Percentiles rank a stretch among this genome's conserved stretches.
These are phyloP conservation scores for Australoheros scitulus DNA, from an alignment of 2,113 vertebrate species.

Conservation along the genomic window DNA sequence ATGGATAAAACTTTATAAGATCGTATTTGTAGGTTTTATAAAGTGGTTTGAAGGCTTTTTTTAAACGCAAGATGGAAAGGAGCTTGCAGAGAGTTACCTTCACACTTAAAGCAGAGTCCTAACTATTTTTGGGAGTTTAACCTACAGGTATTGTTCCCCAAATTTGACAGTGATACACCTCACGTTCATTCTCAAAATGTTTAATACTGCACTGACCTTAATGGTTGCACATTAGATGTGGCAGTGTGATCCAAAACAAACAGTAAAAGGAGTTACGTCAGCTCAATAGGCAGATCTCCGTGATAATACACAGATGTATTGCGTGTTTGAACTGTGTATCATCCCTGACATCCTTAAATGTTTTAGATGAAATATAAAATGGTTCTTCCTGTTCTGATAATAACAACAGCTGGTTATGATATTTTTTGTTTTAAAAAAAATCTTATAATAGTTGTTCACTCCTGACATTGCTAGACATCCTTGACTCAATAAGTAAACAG, in stretches of 20 bases:
- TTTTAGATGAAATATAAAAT: neutral
- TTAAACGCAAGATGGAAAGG: too few relatives aligned
- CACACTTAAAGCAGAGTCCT: neutral
- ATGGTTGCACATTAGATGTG: neutral
- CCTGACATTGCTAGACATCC: neutral
- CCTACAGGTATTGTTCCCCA: neutral
- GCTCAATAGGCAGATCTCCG: neutral
- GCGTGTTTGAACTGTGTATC: neutral
- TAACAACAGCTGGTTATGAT: neutral
- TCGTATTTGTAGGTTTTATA: too few relatives aligned
- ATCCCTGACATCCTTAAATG: neutral
- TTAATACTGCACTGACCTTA: neutral
- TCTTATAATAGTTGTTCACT: neutral
- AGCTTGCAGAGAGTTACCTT: neutral
- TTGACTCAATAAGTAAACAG: neutral
- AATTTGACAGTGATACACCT: neutral
- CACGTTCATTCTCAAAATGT: neutral
- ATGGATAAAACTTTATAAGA: too few relatives aligned
- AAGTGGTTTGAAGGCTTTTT: too few relatives aligned
- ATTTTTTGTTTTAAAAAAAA: neutral
- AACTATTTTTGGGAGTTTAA: neutral
- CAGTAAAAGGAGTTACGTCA: neutral
- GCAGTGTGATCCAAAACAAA: neutral
- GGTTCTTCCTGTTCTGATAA: neutral
- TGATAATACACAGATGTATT: neutral